Base-by-base conservation (phyloP, 2,797 vertebrate species). In the Anabacerthia variegaticeps region DNA sequence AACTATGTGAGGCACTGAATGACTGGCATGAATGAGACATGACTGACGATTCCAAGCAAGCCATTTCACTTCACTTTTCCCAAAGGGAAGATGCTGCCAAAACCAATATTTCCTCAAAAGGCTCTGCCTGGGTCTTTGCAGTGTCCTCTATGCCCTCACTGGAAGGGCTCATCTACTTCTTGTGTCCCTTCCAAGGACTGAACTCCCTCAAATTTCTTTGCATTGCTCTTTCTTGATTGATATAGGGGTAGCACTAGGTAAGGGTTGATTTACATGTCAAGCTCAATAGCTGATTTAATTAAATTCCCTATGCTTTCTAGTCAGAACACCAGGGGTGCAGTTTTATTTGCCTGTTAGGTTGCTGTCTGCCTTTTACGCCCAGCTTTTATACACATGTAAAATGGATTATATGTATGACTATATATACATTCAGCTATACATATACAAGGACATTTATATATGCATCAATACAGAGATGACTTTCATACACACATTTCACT, bases 241-340 rank as follows among this genome's bases (percentile, higher is more conserved):
- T 65, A 32, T 79, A 66, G 39, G 23, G 34, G 32, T 55, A 80
- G 44, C 22, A 39, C 24, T 0, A 7, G 30, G 46, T 58, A 90
- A 84, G 30, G 46, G 5, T 43, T 77, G 41, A 75, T 72, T 61
- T 67, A 39, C 24, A 34, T 19, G 72, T 58, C 49, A 61, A 68
- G 16, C 8, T 94, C 69, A 88, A 72, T 9, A 71, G 36, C 10
- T 93, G 49, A 62, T 88, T 72, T 86, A 89, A 92, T 92, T 92
- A 93, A 89, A 86, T 34, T 24, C 49, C 37, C 46, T 26, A 1
- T 75, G 27, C 9, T 94, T 92, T 76, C 54, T 68, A 44, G 21
- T 34, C 88, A 55, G 62, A 86, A 79, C 28, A 71, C 48, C 49
- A 0, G 0, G 48, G 5, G 41, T 80, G 37, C 3, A 2, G 73